Evolutionary conservation across 1,140 invertebrate species (phyloP).

Genomic region (Cecropterus lyciades): DNA sequence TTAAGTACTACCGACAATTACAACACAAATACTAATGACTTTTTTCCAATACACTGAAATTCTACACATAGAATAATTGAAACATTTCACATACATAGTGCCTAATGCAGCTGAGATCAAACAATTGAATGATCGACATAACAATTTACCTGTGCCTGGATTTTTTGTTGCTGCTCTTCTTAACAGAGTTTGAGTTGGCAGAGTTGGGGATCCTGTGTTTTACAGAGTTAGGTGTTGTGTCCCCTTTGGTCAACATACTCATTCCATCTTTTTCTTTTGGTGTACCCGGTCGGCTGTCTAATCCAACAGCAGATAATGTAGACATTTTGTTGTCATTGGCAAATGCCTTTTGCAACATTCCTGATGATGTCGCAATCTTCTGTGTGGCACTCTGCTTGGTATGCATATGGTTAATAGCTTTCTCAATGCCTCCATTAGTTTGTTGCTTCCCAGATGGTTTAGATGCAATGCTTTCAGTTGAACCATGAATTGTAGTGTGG

Average conservation of each 20-base stretch:
- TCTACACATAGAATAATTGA: slow-evolving; percentile 13
- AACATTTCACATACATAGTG: slow-evolving; percentile 4
- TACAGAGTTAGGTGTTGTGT: slow-evolving; percentile 77
- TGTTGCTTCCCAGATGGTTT: slow-evolving; percentile 87
- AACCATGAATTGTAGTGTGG: slow-evolving; percentile 87
- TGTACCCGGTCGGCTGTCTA: slow-evolving; percentile 77
- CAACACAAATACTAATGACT: slow-evolving; percentile 2
- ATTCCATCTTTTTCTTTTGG: slow-evolving; percentile 84
- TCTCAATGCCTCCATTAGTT: slow-evolving; percentile 85
- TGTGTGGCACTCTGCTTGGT: slow-evolving; percentile 76
- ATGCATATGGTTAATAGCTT: slow-evolving; percentile 60
- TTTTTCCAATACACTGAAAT: slow-evolving; percentile 1
- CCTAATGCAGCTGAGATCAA: slow-evolving; percentile 37
- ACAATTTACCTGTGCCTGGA: slow-evolving; percentile 87
- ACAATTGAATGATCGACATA: slow-evolving; percentile 31
- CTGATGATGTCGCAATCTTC: slow-evolving; percentile 82
- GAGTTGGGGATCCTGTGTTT: slow-evolving; percentile 85
- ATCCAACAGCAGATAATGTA: slow-evolving; percentile 59
- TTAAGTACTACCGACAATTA: slow-evolving; percentile 4
- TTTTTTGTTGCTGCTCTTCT: slow-evolving; percentile 89
- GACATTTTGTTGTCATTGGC: slow-evolving; percentile 74
- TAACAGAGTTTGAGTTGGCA: slow-evolving; percentile 84
- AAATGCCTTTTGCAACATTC: slow-evolving; percentile 84
- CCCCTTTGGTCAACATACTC: slow-evolving; percentile 72
- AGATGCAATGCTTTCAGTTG: slow-evolving; percentile 85